Evolutionary conservation across 2,888 invertebrate species (phyloP).

Genomic region (Tetranychus truncatus): DNA sequence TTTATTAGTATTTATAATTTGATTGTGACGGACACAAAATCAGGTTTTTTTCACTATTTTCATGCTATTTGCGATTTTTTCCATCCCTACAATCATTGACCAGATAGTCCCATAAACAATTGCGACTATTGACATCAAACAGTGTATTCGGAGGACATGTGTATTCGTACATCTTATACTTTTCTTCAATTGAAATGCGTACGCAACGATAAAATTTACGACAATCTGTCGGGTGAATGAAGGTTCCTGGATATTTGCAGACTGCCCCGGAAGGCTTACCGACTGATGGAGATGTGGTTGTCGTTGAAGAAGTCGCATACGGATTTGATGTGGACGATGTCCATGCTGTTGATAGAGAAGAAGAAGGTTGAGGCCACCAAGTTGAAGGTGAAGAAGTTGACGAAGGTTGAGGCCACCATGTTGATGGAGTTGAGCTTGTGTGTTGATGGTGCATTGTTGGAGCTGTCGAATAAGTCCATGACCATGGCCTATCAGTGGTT

Average conservation of each 20-base stretch:
- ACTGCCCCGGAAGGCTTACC: not conserved
- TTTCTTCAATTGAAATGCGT: conserved; percentile 3
- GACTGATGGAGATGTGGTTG: not conserved
- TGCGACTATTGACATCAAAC: not conserved
- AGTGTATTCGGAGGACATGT: not conserved
- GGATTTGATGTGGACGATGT: not conserved
- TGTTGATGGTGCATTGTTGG: conserved; percentile 1
- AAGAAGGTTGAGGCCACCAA: not conserved
- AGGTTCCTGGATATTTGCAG: conserved; percentile 4
- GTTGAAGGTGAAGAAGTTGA: not conserved
- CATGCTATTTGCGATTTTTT: not conserved
- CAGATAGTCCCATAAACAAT: conserved; percentile 9
- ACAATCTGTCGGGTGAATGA: not conserved
- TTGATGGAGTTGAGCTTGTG: not conserved
- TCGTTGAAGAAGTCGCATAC: not conserved
- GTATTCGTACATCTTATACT: conserved; percentile 9
- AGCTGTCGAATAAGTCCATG: not conserved
- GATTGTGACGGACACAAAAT: not conserved
- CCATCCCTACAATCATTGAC: not conserved
- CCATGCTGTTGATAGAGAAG: not conserved
- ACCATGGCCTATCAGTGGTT: not conserved
- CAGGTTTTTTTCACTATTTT: not conserved
- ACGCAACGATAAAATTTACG: conserved; percentile 5
- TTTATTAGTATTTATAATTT: not conserved
- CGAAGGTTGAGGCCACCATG: not conserved